Conservation (phyloP, 2,797 vertebrate genomes). For the Micrastur ruficollis region DNA sequence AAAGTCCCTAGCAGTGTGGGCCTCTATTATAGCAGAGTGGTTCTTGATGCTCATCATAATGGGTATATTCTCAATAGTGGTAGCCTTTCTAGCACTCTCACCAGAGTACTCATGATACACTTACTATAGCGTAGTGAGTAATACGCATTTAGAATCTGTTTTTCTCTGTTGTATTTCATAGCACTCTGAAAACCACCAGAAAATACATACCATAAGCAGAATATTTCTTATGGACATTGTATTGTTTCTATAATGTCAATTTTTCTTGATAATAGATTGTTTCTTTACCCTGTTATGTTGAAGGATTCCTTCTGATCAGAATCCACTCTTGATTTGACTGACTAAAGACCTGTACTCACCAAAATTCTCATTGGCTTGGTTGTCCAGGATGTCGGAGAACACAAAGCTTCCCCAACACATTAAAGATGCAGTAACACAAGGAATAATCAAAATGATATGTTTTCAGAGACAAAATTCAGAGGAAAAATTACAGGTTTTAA, state of each 20-base stretch:
- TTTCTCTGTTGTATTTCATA: background rate
- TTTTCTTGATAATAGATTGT: background rate
- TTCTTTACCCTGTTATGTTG: background rate
- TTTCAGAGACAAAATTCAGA: background rate
- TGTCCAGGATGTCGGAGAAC: background rate
- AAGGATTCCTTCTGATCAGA: background rate
- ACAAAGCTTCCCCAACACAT: background rate
- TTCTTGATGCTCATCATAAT: background rate
- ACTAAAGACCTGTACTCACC: background rate
- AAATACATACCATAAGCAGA: background rate
- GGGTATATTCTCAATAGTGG: background rate
- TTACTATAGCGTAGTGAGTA: background rate
- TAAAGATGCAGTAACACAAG: background rate
- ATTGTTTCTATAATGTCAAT: background rate
- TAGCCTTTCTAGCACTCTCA: background rate
- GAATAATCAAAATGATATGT: background rate
- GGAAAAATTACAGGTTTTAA: background rate
- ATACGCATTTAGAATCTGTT: background rate
- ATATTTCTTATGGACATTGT: background rate
- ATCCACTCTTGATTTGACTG: background rate
- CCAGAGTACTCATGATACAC: background rate
- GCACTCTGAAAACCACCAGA: background rate
- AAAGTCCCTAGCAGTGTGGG: background rate
- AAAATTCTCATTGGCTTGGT: background rate
- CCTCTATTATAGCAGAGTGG: background rate